Conservation (phyloP, 2,113 vertebrate species). For the Ia io region DNA sequence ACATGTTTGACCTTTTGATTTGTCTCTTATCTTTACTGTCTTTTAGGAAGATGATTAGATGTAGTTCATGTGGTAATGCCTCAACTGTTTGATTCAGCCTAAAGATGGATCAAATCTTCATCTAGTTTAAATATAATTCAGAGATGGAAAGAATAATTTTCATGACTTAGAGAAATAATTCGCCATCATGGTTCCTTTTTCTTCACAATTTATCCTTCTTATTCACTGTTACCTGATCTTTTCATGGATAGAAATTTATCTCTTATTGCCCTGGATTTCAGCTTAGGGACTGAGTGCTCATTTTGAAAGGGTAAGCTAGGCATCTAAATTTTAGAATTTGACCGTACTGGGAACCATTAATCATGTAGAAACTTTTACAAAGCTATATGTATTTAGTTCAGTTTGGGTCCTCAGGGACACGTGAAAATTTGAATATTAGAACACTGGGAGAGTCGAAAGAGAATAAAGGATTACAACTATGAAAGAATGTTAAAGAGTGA, state of each 20-base stretch:
- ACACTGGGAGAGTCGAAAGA: not conserved
- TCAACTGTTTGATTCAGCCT: conserved; percentile 10
- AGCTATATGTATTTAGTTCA: not conserved
- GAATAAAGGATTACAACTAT: not conserved
- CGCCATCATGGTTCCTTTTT: not conserved
- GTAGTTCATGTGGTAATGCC: not conserved
- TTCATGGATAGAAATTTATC: not conserved
- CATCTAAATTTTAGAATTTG: conserved; percentile 16
- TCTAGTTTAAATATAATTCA: conserved; percentile 53
- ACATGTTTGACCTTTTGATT: conserved; percentile 52
- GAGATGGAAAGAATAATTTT: conserved; percentile 10
- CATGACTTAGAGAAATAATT: conserved; percentile 46
- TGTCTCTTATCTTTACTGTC: conserved; percentile 10
- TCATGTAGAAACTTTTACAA: conserved; percentile 1
- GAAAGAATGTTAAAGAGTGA: not conserved
- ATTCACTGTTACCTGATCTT: not conserved
- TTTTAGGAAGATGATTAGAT: conserved; percentile 29
- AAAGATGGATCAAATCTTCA: conserved; percentile 49
- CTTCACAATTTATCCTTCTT: not conserved
- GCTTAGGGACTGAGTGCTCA: not conserved
- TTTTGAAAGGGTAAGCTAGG: conserved; percentile 40
- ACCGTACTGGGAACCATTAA: not conserved
- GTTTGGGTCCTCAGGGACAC: not conserved
- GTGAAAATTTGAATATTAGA: conserved; percentile 29
- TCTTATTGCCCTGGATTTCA: conserved; percentile 3